Conservation (phyloP, 2,113 vertebrate genomes). For the Aptenodytes patagonicus region DNA sequence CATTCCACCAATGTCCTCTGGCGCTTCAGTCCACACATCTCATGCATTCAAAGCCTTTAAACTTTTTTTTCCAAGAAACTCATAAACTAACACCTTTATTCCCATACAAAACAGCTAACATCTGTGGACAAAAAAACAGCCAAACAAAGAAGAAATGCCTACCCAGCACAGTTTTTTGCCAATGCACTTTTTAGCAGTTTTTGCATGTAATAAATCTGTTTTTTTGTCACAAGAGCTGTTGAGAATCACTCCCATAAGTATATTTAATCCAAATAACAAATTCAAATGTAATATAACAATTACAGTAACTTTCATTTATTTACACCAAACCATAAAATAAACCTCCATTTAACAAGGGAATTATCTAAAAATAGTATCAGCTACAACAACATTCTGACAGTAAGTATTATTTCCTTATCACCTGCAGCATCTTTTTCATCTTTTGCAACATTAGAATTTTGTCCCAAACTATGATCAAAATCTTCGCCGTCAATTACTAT, state of each 20-base stretch:
- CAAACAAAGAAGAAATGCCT: conserved; percentile 51
- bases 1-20: conserved; percentile 67
- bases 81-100: conserved; percentile 76
- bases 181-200: conserved; percentile 28
- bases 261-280: conserved; percentile 34
- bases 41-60: conserved; percentile 66
- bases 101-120: conserved; percentile 73
- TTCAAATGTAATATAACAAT: not conserved
- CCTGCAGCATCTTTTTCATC: not conserved
- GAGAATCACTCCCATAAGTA: conserved; percentile 21
- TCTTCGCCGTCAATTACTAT: not conserved
- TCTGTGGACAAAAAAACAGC: conserved; percentile 57
- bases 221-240: not conserved
- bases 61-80: conserved; percentile 68
- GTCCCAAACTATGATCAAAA: not conserved
- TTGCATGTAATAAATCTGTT: conserved; percentile 45
- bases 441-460: not conserved
- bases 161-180: conserved; percentile 12
- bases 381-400: not conserved
- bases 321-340: not conserved
- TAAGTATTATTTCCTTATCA: not conserved
- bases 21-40: conserved; percentile 55
- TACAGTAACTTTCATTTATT: conserved; percentile 14
- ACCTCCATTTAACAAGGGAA: conserved; percentile 16
- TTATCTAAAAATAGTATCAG: not conserved